A percentile compares a stretch with the other conserved stretches of the same genome.
Evolutionary conservation across 2,888 invertebrate genomes (phyloP).

Genomic region (Erannis defoliaria): DNA sequence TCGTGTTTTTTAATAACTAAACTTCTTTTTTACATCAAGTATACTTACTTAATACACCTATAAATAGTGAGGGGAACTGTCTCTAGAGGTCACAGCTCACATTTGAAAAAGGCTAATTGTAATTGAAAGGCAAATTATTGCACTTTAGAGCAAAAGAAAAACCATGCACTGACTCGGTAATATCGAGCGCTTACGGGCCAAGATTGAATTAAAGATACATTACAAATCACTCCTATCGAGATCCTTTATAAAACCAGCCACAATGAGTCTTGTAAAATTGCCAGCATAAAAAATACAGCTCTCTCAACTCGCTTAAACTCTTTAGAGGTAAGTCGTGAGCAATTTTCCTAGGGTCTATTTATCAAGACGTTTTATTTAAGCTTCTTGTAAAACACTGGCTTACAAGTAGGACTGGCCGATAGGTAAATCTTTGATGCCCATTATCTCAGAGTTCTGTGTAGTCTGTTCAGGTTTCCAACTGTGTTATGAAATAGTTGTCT

Average conservation of each 20-base stretch:
- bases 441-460: slow-evolving; percentile 9
- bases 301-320: slow-evolving; percentile 2
- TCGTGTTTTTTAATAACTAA: no score
- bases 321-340: slow-evolving; percentile 15
- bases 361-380: slow-evolving; percentile 10
- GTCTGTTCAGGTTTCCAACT: slow-evolving; percentile 13
- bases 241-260: slow-evolving; percentile 20
- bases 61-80: neutral
- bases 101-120: neutral
- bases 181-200: slow-evolving; percentile 4
- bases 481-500: slow-evolving; percentile 13
- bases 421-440: slow-evolving; percentile 8
- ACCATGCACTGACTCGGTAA: slow-evolving; percentile 8
- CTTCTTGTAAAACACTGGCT: slow-evolving; percentile 9
- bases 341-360: slow-evolving; percentile 13
- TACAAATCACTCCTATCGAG: slow-evolving; percentile 33
- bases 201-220: slow-evolving; percentile 37
- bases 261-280: slow-evolving; percentile 28
- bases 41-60: no score
- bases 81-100: neutral
- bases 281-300: slow-evolving; percentile 12
- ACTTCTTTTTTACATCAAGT: no score
- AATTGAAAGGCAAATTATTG: slow-evolving; percentile 11
- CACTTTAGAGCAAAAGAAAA: slow-evolving; percentile 10
- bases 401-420: neutral